A percentile compares a stretch with the other conserved stretches of the same genome.
Conservation (phyloP, 2,113 vertebrate genomes). For the cat (Felis catus) region DNA sequence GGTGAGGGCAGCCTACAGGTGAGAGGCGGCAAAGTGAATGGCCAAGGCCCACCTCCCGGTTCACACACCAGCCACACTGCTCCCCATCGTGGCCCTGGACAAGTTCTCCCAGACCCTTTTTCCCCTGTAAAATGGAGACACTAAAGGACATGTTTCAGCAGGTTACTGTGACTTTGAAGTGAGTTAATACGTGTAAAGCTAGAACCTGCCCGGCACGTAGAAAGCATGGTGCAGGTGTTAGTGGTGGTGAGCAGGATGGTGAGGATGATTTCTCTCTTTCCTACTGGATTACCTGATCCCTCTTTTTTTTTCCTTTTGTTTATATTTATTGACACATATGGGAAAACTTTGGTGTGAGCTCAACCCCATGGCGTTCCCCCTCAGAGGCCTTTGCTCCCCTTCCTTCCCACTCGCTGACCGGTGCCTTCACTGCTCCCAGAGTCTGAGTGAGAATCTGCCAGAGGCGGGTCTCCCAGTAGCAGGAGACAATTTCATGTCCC, state of each 20-base stretch:
- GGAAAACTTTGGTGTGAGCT: background rate
- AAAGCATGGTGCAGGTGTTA: background rate
- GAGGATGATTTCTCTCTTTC: background rate
- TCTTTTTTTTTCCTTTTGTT: background rate
- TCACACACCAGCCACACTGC: background rate
- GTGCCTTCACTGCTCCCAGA: background rate
- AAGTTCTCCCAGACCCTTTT: background rate
- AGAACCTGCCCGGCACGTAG: background rate
- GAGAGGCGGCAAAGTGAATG: background rate
- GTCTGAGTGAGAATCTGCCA: background rate
- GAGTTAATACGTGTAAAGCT: background rate
- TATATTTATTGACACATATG: background rate
- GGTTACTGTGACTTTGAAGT: background rate
- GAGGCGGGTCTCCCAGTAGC: background rate
- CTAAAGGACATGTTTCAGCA: background rate
- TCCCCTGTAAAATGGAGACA: background rate
- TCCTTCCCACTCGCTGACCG: background rate
- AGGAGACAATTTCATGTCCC: background rate
- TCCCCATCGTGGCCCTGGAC: background rate
- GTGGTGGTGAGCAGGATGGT: background rate
- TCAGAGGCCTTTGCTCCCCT: accelerated
- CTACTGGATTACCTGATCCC: background rate
- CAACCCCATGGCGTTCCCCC: background rate
- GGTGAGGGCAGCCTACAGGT: background rate
- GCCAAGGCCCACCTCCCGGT: background rate